phyloP scores from a whole-genome alignment of 2,797 vertebrate species.

The Salarias fasciatus region DNA sequence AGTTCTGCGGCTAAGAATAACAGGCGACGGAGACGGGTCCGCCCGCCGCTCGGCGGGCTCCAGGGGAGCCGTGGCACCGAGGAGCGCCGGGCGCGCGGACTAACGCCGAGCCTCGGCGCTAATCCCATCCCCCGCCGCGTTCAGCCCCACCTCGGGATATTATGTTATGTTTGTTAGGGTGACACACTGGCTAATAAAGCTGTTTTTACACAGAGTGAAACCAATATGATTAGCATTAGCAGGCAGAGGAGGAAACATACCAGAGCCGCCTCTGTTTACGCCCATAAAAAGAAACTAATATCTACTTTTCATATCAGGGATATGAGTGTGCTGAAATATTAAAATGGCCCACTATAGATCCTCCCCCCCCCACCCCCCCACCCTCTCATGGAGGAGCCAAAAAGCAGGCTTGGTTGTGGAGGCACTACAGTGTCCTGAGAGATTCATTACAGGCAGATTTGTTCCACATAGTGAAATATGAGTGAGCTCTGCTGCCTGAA shows the following conservation, averaged over 20 bases:
- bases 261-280: constrained; percentile 22
- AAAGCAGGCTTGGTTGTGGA: constrained; percentile 54
- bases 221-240: constrained; percentile 62
- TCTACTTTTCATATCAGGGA: constrained; percentile 41
- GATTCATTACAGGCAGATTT: constrained; percentile 76
- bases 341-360: constrained; percentile 44
- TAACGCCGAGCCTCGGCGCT: constrained; percentile 61
- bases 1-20: constrained; percentile 77
- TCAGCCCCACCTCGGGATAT: constrained; percentile 74
- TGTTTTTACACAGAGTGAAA: constrained; percentile 60
- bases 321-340: constrained; percentile 56
- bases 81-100: constrained; percentile 48
- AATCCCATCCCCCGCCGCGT: constrained; percentile 71
- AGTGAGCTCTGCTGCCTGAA: constrained; percentile 68
- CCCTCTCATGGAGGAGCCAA: constrained; percentile 39
- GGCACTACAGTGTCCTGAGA: constrained; percentile 67
- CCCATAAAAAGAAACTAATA: constrained; percentile 16
- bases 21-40: constrained; percentile 61
- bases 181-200: constrained; percentile 73
- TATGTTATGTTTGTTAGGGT: constrained; percentile 69
- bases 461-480: constrained; percentile 77
- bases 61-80: constrained; percentile 24
- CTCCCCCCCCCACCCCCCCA: neutral
- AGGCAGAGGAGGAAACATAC: constrained; percentile 13
- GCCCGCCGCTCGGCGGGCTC: constrained; percentile 35